Conservation (phyloP, 2,888 invertebrate genomes). For the Eilema sororculum region DNA sequence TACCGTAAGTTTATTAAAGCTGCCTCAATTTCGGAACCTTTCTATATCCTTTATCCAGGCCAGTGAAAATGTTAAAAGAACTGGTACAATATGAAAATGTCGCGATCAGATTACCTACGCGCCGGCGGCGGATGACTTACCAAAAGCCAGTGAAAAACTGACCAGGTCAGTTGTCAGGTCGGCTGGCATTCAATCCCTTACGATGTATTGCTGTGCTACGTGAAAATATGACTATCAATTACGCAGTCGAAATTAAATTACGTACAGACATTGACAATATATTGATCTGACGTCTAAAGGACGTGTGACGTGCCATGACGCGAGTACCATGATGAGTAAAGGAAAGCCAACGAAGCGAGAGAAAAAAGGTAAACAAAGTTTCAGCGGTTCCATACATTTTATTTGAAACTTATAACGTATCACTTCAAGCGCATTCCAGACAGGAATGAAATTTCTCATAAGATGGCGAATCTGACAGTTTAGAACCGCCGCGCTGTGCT, state of each 20-base stretch:
- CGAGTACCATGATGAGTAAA: too few relatives aligned
- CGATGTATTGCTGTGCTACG: not conserved
- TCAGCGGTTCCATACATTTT: too few relatives aligned
- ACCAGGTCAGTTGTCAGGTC: not conserved
- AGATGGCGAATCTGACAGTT: too few relatives aligned
- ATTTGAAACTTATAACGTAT: too few relatives aligned
- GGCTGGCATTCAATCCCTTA: not conserved
- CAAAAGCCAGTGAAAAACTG: not conserved
- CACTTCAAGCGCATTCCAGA: too few relatives aligned
- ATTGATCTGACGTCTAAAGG: too few relatives aligned
- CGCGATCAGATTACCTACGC: constrained; percentile 40
- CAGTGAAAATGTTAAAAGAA: constrained; percentile 28
- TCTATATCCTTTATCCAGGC: constrained; percentile 28
- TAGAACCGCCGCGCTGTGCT: too few relatives aligned
- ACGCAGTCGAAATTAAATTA: not conserved
- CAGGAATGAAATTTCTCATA: too few relatives aligned
- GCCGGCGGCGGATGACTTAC: not conserved
- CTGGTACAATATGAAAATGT: constrained; percentile 40
- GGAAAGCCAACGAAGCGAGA: too few relatives aligned
- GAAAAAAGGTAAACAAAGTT: too few relatives aligned
- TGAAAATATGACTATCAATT: not conserved
- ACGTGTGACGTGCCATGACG: too few relatives aligned
- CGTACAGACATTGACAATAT: too few relatives aligned
- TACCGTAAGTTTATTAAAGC: constrained; percentile 10
- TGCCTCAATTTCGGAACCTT: constrained; percentile 9